phyloP scores from a whole-genome alignment of 2,113 vertebrate species.

The Pleuronectes platessa region DNA sequence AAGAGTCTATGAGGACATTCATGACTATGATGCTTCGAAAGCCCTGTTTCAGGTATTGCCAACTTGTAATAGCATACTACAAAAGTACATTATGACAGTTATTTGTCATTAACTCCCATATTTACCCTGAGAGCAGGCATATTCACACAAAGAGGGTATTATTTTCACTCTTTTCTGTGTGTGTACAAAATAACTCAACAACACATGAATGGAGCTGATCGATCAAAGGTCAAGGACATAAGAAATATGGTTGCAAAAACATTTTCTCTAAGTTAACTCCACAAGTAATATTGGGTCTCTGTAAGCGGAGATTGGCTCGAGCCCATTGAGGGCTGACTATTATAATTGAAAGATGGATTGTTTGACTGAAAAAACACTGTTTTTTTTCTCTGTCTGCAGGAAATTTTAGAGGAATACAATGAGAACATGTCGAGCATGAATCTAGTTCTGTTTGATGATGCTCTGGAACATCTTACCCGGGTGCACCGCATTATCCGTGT shows the following conservation, averaged over 20 bases:
- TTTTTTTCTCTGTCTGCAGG: constrained; percentile 75
- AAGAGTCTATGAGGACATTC: constrained; percentile 93
- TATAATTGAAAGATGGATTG: neutral
- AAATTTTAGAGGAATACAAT: constrained; percentile 96
- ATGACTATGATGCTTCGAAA: constrained; percentile 92
- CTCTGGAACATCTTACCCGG: constrained; percentile 91
- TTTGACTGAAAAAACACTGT: constrained; percentile 4
- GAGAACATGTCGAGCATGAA: constrained; percentile 88
- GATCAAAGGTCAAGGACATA: too few species aligned
- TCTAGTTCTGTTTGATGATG: constrained; percentile 94
- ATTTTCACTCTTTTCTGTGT: too few species aligned
- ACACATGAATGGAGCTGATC: constrained; percentile 65
- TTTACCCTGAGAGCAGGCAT: too few species aligned
- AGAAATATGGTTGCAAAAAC: too few species aligned
- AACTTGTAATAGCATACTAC: neutral
- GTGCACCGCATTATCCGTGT: constrained; percentile 92
- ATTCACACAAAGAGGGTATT: too few species aligned
- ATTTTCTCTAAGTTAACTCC: too few species aligned
- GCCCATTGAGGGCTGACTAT: neutral
- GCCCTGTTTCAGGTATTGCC: constrained; percentile 90
- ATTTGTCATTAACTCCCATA: neutral
- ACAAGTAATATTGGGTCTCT: too few species aligned
- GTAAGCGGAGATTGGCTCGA: too few species aligned
- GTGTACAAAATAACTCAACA: too few species aligned
- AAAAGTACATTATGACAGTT: neutral